Evolutionary conservation across 1,140 invertebrate genomes (phyloP).

Genomic region (Antheraea mylitta): DNA sequence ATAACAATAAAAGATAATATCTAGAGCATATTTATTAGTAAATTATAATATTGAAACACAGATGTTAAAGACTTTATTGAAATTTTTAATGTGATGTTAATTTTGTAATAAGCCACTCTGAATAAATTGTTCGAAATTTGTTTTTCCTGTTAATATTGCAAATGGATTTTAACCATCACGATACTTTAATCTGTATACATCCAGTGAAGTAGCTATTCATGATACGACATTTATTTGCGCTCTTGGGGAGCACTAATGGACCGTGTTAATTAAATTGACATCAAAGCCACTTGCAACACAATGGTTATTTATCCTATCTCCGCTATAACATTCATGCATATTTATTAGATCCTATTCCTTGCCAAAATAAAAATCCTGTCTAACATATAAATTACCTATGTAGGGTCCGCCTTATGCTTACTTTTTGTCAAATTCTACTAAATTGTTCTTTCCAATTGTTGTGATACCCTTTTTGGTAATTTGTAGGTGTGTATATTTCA

Average conservation of each 20-base stretch:
- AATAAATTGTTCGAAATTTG: neutral
- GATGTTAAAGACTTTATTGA: too few species aligned
- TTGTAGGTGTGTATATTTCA: too few species aligned
- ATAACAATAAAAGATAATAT: too few species aligned
- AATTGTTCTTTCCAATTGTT: too few species aligned
- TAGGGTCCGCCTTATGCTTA: too few species aligned
- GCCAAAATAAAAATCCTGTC: neutral
- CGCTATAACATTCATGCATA: conserved; percentile 24
- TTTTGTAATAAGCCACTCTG: neutral
- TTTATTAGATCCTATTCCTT: conserved; percentile 5
- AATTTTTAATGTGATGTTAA: neutral
- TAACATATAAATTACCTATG: too few species aligned
- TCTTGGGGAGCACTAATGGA: conserved; percentile 34
- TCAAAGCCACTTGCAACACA: conserved; percentile 32
- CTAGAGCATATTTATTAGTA: too few species aligned
- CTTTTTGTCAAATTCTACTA: too few species aligned
- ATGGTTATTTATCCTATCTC: conserved; percentile 21
- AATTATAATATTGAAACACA: too few species aligned
- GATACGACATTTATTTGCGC: conserved; percentile 42
- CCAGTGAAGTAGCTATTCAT: conserved; percentile 30
- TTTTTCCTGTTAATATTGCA: neutral
- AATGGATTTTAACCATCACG: neutral
- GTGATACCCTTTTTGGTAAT: too few species aligned
- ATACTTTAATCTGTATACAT: conserved; percentile 21
- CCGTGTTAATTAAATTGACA: conserved; percentile 43